These are phyloP conservation scores for Octomys mimax DNA, from an alignment of 2,797 vertebrate genomes.

Conservation along the genomic window DNA sequence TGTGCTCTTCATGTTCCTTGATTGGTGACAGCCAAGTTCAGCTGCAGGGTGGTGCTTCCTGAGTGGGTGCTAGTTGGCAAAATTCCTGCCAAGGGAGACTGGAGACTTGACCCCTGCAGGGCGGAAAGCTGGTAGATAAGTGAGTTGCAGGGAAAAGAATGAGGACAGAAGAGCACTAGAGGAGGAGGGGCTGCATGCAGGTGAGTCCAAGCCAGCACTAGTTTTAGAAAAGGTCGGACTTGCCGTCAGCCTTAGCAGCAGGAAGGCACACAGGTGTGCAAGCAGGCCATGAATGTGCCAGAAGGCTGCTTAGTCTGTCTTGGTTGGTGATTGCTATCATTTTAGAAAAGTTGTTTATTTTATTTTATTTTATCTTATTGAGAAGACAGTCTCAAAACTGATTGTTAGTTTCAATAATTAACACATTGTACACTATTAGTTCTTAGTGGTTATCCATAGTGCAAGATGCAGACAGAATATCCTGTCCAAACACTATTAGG, in stretches of 20 bases:
- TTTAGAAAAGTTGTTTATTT: background rate
- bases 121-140: constrained; percentile 14
- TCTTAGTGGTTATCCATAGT: no score
- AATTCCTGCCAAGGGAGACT: background rate
- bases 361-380: no score
- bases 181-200: background rate
- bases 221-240: constrained; percentile 26
- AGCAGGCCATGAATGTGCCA: background rate
- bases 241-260: background rate
- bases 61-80: constrained; percentile 14
- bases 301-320: background rate
- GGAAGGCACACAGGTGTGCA: background rate
- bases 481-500: no score
- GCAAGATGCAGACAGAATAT: no score
- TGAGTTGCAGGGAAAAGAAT: background rate
- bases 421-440: no score
- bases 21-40: background rate
- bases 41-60: background rate
- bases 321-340: background rate
- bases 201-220: background rate
- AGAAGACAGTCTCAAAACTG: no score
- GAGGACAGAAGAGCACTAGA: background rate
- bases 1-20: background rate
- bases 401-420: no score
- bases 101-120: background rate